Conservation (phyloP, 2,113 vertebrate genomes). For the Crotophaga sulcirostris region DNA sequence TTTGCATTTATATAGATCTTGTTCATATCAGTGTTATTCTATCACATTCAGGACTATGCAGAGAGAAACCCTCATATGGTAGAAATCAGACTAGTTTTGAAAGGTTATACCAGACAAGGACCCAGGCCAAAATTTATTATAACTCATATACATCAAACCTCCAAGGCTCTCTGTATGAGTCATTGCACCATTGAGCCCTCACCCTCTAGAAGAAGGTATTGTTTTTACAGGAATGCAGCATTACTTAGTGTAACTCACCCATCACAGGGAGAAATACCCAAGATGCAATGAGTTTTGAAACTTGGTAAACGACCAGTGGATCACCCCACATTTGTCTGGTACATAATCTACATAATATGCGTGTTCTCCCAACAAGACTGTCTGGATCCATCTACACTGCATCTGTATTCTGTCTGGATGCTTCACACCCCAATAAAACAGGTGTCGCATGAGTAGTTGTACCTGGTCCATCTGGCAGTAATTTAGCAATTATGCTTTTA, state of each 20-base stretch:
- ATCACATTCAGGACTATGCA: neutral
- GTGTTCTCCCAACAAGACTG: neutral
- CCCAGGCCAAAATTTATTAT: neutral
- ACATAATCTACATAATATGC: neutral
- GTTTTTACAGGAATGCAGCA: neutral
- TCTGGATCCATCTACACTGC: neutral
- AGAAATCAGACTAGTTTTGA: neutral
- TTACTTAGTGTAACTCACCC: neutral
- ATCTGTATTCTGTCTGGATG: neutral
- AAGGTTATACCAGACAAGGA: neutral
- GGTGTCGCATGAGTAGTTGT: constrained; percentile 8
- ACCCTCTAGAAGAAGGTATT: neutral
- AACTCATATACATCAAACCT: neutral
- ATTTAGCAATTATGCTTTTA: constrained; percentile 3
- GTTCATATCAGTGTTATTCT: neutral
- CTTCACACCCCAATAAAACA: neutral
- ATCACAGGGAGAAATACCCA: neutral
- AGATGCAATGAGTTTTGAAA: neutral
- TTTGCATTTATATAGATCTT: neutral
- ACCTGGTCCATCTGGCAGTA: constrained; percentile 36
- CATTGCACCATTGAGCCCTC: neutral
- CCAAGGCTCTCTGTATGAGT: neutral
- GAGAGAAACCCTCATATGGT: neutral
- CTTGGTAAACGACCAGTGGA: neutral
- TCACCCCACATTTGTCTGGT: neutral